Evolutionary conservation across 92 coral and sea anemone species (phyloP).

Genomic region (Actinostola sp.): DNA sequence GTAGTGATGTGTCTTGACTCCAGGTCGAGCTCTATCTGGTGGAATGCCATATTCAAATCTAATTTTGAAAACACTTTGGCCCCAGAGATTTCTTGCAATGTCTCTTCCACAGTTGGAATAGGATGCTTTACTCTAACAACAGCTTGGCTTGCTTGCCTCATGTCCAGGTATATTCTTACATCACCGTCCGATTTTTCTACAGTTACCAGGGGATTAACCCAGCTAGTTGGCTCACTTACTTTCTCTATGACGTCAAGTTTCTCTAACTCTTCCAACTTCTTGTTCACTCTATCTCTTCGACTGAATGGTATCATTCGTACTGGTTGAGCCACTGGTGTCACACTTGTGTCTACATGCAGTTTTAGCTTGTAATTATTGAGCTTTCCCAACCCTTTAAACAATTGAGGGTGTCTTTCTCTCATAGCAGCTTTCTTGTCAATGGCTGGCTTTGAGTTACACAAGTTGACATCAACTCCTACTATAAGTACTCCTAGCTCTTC

Average conservation of each 20-base stretch:
- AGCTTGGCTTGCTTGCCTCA: conserved; percentile 49
- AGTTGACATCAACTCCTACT: conserved; percentile 28
- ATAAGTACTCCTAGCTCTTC: conserved; percentile 12
- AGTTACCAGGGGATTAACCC: conserved; percentile 55
- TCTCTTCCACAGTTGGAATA: conserved; percentile 37
- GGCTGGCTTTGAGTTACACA: conserved; percentile 1
- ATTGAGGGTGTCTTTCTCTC: conserved; percentile 47
- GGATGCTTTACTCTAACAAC: conserved; percentile 34
- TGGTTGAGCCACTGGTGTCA: conserved; percentile 36
- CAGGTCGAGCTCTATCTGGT: conserved; percentile 27
- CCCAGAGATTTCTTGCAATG: conserved; percentile 46
- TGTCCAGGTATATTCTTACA: conserved; percentile 44
- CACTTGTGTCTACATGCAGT: conserved; percentile 38
- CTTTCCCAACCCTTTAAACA: conserved; percentile 58
- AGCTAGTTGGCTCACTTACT: conserved; percentile 44
- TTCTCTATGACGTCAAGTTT: conserved; percentile 48
- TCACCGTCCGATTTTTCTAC: conserved; percentile 47
- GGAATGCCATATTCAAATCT: conserved; percentile 42
- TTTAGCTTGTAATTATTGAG: conserved; percentile 35
- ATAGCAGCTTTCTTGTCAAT: conserved; percentile 30
- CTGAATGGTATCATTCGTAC: conserved; percentile 40
- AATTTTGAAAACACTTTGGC: conserved; percentile 47
- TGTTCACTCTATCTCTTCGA: conserved; percentile 20
- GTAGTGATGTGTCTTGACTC: conserved; percentile 53
- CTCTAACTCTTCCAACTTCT: conserved; percentile 36